Conservation (phyloP, 2,888 invertebrate genomes). For the Sturmia bella region DNA sequence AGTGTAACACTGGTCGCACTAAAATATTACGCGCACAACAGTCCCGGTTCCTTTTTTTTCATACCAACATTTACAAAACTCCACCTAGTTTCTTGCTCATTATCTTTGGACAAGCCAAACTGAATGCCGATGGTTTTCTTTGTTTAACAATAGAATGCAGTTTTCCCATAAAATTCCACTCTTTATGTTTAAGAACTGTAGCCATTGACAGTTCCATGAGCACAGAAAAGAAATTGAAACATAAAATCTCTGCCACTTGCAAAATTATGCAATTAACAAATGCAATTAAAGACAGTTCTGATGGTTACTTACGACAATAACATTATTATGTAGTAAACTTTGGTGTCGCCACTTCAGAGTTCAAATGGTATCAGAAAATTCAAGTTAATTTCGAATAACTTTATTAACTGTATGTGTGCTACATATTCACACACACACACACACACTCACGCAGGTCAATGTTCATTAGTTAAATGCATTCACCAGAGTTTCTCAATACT, state of each 20-base stretch:
- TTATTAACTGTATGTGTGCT: slow-evolving; percentile 52
- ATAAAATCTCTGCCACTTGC: slow-evolving; percentile 12
- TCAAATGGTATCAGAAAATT: slow-evolving; percentile 41
- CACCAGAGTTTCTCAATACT: slow-evolving; percentile 17
- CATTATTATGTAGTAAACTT: slow-evolving; percentile 43
- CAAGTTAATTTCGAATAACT: slow-evolving; percentile 66
- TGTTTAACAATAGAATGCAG: neutral
- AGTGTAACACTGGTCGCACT: too few relatives aligned
- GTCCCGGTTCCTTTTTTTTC: too few relatives aligned
- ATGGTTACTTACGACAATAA: slow-evolving; percentile 25
- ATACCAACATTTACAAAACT: too few relatives aligned
- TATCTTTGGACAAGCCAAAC: neutral
- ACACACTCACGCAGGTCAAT: neutral
- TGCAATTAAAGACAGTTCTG: slow-evolving; percentile 48
- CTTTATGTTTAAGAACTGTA: neutral
- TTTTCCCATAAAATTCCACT: slow-evolving; percentile 10
- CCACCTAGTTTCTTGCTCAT: too few relatives aligned
- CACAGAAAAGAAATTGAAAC: neutral
- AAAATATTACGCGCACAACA: too few relatives aligned
- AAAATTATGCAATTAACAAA: slow-evolving; percentile 52
- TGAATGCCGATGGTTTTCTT: too few relatives aligned
- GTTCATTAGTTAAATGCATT: neutral
- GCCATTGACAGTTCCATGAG: neutral
- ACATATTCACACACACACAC: neutral
- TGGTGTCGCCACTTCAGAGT: slow-evolving; percentile 38